phyloP scores from a whole-genome alignment of 2,113 vertebrate species.

The Anhinga anhinga region DNA sequence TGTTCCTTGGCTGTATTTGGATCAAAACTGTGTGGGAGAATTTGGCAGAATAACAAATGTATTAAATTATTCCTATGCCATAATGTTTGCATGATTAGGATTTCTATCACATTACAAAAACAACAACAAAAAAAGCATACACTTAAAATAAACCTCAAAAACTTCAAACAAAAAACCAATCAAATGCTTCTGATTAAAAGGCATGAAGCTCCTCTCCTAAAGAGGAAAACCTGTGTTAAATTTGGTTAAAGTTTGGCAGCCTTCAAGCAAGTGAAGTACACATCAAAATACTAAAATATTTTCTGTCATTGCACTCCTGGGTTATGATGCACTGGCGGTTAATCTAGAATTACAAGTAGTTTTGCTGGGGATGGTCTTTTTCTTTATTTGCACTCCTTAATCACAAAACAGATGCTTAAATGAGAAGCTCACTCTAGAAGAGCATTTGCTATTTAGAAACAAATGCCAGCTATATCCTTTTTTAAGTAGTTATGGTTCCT shows the following conservation, averaged over 20 bases:
- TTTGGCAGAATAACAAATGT: neutral
- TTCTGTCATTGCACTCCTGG: neutral
- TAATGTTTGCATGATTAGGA: neutral
- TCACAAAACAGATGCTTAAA: neutral
- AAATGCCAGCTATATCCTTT: neutral
- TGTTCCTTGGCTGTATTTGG: neutral
- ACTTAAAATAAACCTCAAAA: neutral
- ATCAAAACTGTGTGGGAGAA: neutral
- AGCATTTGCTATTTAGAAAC: neutral
- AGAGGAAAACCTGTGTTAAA: neutral
- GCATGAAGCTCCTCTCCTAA: neutral
- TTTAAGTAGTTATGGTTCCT: neutral
- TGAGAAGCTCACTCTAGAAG: neutral
- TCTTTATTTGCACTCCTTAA: neutral
- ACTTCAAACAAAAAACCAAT: neutral
- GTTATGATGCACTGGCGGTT: neutral
- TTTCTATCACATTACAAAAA: neutral
- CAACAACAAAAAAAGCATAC: neutral
- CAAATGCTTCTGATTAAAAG: neutral
- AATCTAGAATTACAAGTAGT: neutral
- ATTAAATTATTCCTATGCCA: neutral
- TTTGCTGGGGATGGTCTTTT: neutral
- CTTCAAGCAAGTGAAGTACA: neutral
- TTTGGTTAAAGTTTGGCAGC: neutral
- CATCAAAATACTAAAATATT: neutral